Evolutionary conservation across 2,113 vertebrate species (phyloP).

Genomic region (Pluvianellus socialis): DNA sequence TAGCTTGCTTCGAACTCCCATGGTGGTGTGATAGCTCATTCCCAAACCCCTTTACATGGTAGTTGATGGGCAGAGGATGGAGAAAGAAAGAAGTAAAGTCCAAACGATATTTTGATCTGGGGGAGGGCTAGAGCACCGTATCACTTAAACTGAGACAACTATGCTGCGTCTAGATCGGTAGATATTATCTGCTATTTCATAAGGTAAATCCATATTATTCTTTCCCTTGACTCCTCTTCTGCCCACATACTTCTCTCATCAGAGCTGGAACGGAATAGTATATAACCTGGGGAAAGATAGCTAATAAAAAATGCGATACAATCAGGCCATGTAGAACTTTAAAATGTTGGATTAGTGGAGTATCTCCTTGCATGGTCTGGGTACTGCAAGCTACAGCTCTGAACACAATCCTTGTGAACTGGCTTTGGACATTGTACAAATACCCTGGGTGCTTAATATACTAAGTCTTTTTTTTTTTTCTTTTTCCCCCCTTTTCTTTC

Average conservation of each 20-base stretch:
- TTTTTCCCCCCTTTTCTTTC: neutral
- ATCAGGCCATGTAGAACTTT: neutral
- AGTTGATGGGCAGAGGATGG: neutral
- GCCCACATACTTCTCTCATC: constrained; percentile 1
- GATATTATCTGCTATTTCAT: neutral
- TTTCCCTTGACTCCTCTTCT: neutral
- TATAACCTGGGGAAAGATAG: neutral
- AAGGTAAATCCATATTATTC: constrained; percentile 4
- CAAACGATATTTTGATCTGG: neutral
- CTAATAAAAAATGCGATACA: constrained; percentile 14
- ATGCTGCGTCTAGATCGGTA: neutral
- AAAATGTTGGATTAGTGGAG: neutral
- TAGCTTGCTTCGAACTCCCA: neutral
- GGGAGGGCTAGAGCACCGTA: neutral
- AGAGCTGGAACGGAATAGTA: constrained; percentile 36
- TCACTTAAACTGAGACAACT: neutral
- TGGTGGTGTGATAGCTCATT: rapidly evolving
- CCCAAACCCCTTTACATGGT: neutral
- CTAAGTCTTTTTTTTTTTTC: neutral
- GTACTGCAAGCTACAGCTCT: neutral
- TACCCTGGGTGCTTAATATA: neutral
- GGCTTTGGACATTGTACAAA: neutral
- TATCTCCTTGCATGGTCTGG: neutral
- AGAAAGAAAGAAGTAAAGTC: neutral
- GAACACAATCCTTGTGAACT: neutral